phyloP scores from a whole-genome alignment of 2,113 vertebrate species.

The Festucalex cinctus region DNA sequence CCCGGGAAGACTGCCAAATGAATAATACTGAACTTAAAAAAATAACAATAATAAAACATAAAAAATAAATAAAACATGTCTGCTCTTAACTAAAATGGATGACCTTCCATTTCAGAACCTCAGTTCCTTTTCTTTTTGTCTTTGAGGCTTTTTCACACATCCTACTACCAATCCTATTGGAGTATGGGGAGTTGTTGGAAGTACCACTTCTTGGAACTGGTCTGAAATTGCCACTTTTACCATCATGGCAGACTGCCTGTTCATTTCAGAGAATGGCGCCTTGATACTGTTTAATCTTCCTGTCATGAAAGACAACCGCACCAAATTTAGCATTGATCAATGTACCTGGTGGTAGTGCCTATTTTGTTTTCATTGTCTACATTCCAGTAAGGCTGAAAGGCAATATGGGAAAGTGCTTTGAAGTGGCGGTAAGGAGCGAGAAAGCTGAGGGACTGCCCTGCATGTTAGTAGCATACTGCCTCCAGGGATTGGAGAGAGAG shows the following conservation, averaged over 20 bases:
- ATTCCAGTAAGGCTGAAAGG: not conserved
- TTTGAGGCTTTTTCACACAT: not conserved
- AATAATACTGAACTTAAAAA: too few relatives aligned
- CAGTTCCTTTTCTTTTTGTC: not conserved
- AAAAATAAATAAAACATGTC: too few relatives aligned
- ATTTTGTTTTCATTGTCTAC: not conserved
- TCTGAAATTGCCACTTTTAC: not conserved
- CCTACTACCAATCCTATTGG: not conserved
- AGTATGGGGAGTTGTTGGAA: not conserved
- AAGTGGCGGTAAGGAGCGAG: constrained; percentile 6
- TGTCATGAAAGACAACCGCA: not conserved
- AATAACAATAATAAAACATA: too few relatives aligned
- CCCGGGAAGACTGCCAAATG: too few relatives aligned
- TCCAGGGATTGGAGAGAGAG: constrained; percentile 9
- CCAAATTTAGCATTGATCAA: not conserved
- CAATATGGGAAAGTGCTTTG: constrained; percentile 2
- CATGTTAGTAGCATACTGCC: constrained; percentile 8
- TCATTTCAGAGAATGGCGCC: not conserved
- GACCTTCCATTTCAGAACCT: not conserved
- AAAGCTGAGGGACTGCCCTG: constrained; percentile 28
- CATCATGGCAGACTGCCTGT: not conserved
- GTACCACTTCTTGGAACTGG: not conserved
- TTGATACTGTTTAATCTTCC: not conserved
- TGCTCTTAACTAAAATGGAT: too few relatives aligned
- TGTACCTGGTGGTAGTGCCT: not conserved